Evolutionary conservation across 2,113 vertebrate genomes (phyloP), one percentile per base, ranked within the genome.

Genomic region (Neolamprologus falcicula): DNA sequence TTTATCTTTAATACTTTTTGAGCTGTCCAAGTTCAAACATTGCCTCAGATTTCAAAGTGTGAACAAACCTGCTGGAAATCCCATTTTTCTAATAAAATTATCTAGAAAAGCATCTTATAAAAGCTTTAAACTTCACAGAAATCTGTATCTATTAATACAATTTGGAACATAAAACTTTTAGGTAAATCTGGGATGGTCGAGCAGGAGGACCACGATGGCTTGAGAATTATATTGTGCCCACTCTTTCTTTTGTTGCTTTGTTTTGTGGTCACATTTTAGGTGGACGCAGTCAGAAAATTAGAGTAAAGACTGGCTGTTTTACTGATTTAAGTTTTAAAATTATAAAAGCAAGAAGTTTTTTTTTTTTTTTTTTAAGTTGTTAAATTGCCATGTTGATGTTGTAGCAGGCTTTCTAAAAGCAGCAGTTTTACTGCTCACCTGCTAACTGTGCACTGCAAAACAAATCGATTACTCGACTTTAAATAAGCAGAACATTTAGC

Each of bases 311-410:
- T 1, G 42, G 3, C 2, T 11, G 14, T 54, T 24, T 54, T 40
- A 0, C n/a, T 40, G n/a, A 16, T 54, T 52, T 21, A 52, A 4
- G 19, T 35, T 24, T 55, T 11, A 55, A 80, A 40, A 14, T 16
- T 0, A 78, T 7, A 78, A 78, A 31, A 12, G 2, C 6, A 40
- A 14, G 1, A 37, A 1, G 31, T 2, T 80, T 4, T 35, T 16
- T 1, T 73, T 2, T 80, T 4, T 35, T 16, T 1, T 73, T 54
- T 16, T 4, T 6, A 7, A 13, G 2, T 28, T 57, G 14, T 28
- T 47, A 28, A 7, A 12, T 50, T 16, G 1, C 16, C 8, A 50
- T 50, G 6, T 47, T 31, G 24, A 31, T 3, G 14, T 28, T 76
- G 42, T 31, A 28, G 40, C 42, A 50, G 71, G 42, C 24, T 17